Evolutionary conservation across 2,797 vertebrate genomes (phyloP).

Genomic region (Anas bernieri): DNA sequence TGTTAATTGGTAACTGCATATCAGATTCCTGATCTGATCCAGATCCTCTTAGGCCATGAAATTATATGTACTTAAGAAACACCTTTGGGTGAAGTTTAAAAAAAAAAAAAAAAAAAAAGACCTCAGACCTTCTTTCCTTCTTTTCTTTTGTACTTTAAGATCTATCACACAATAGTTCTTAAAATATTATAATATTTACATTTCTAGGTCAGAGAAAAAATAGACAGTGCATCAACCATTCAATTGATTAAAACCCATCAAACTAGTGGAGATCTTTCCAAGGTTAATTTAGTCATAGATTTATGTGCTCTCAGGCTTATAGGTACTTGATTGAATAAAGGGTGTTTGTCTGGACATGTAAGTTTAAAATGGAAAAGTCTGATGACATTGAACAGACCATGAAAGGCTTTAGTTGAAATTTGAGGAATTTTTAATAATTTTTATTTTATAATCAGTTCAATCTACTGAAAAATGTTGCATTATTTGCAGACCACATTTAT

Average conservation of each 20-base stretch:
- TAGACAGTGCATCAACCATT: accelerated
- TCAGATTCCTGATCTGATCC: not conserved
- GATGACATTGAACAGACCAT: not conserved
- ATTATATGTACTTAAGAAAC: not conserved
- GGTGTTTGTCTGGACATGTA: not conserved
- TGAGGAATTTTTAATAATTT: not conserved
- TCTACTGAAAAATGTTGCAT: not conserved
- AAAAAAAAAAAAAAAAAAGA: not conserved
- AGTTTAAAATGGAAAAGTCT: not conserved
- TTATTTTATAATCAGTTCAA: not conserved
- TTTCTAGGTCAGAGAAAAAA: not conserved
- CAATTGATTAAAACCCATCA: not conserved
- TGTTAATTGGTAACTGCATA: not conserved
- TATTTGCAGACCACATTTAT: not conserved
- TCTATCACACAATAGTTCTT: not conserved
- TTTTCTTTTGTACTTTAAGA: not conserved
- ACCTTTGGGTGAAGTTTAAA: not conserved
- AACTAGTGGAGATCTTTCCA: not conserved
- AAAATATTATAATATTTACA: not conserved
- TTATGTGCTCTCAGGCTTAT: not conserved
- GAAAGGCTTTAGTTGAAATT: not conserved
- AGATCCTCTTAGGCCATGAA: not conserved
- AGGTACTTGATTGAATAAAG: not conserved
- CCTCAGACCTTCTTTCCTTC: not conserved
- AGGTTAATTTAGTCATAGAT: not conserved